Conservation (phyloP, 2,888 invertebrate genomes). For the Zaprionus bogoriensis region DNA sequence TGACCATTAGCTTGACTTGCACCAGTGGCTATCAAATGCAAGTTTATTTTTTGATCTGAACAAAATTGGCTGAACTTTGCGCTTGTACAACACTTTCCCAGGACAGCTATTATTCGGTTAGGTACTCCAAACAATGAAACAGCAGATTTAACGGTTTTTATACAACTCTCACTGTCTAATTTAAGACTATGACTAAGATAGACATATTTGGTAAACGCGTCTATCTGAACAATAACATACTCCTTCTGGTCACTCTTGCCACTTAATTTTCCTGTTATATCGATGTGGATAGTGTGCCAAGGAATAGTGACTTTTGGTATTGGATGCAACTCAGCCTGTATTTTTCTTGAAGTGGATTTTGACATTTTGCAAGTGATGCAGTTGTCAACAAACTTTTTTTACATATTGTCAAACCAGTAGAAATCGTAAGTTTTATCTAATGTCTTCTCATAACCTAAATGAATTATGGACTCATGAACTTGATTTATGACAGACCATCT, state of each 20-base stretch:
- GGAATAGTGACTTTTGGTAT: neutral
- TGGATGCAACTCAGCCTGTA: neutral
- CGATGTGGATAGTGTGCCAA: neutral
- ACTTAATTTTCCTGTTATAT: neutral
- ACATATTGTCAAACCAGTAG: constrained; percentile 3
- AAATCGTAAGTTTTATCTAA: neutral
- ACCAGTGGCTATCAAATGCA: too few relatives aligned
- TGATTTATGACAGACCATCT: constrained; percentile 8
- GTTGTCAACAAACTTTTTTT: neutral
- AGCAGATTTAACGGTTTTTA: neutral
- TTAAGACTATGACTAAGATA: neutral
- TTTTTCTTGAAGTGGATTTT: neutral
- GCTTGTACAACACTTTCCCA: neutral
- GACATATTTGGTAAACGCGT: neutral
- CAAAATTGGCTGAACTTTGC: neutral
- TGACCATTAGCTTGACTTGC: constrained; percentile 23
- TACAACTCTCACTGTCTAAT: neutral
- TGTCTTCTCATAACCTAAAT: constrained; percentile 3
- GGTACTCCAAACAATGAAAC: neutral
- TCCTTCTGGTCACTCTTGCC: neutral
- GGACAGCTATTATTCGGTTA: neutral
- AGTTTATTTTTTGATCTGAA: neutral
- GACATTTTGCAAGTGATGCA: constrained; percentile 1
- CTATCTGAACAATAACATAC: neutral
- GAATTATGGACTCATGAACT: constrained; percentile 1